Base-by-base conservation (phyloP, 2,797 vertebrate species). In the Ibycter americanus region DNA sequence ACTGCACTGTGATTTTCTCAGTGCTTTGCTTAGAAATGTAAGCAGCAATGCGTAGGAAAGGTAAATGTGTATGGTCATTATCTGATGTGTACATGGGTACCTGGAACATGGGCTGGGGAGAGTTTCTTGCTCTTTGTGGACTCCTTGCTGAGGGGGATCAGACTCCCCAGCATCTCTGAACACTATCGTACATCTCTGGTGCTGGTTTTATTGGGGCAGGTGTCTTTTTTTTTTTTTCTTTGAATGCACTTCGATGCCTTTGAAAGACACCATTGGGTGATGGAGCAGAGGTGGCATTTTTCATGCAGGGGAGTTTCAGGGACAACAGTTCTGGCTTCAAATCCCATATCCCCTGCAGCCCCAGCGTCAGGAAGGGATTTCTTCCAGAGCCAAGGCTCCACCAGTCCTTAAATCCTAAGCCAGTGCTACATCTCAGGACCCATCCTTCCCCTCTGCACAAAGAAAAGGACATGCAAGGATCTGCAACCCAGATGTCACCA, bases 211-310 rank as follows among this genome's bases (percentile, higher is more conserved):
- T n/a, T 31, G 46, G 40, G 8, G 20, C 0, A 0, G 15, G 16
- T 15, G 26, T n/a, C 0, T 19, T 26, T 70, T 52, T 42, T 40
- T 16, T 42, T 19, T 26, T 70, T 55, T 13, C 20, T 63, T 59
- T 42, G 42, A 27, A 46, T 23, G 18, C 10, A 4, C 36, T 62
- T 71, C 8, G 25, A 21, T 42, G 49, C 21, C 29, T 78, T 62
- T 12, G 68, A 36, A 83, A 77, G 81, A 7, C 19, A 27, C 55
- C 27, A 7, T 6, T 47, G 38, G 34, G 32, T 44, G 56, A 26
- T 4, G 15, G 61, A 74, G 40, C 1, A 1, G 7, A 31, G 17
- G 17, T 25, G 26, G 25, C 0, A 2, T 17, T 18, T 47, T 83
- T 38, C n/a, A 36, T 36, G 11, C 58, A 44, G 68, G 27, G 42